A percentile compares a stretch with the other conserved stretches of the same genome.
These are phyloP conservation scores for Sphaerophoria rueppellii DNA, from an alignment of 2,888 invertebrate genomes.

Conservation along the genomic window DNA sequence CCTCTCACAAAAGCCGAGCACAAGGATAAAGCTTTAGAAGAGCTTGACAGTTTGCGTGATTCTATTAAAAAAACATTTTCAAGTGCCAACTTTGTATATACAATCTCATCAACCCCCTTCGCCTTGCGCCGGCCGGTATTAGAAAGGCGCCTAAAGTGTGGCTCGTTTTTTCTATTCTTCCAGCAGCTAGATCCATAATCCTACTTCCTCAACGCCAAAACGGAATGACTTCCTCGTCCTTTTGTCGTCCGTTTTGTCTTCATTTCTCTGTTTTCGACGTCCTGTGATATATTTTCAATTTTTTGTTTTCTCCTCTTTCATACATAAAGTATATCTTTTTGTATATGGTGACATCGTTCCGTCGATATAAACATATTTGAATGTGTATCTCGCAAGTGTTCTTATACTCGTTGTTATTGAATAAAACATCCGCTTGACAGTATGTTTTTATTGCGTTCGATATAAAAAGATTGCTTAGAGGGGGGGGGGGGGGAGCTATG, in stretches of 20 bases:
- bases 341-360: background rate
- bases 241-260: conserved; percentile 12
- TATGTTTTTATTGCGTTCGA: conserved; percentile 70
- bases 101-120: background rate
- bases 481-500: background rate
- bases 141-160: conserved; percentile 37
- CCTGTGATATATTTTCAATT: conserved; percentile 15
- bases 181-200: conserved; percentile 15
- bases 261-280: conserved; percentile 48
- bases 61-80: conserved; percentile 68
- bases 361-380: conserved; percentile 35
- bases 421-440: conserved; percentile 70
- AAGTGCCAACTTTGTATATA: conserved; percentile 60
- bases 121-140: conserved; percentile 35
- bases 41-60: conserved; percentile 66
- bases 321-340: background rate
- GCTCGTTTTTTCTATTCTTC: conserved; percentile 32
- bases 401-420: conserved; percentile 59
- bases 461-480: conserved; percentile 65
- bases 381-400: conserved; percentile 34
- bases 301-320: conserved; percentile 9
- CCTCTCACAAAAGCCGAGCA: conserved; percentile 13
- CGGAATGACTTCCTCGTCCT: background rate
- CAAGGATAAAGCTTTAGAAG: conserved; percentile 36
- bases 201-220: background rate